phyloP scores from a whole-genome alignment of 2,113 vertebrate genomes.

The Quiscalus mexicanus region DNA sequence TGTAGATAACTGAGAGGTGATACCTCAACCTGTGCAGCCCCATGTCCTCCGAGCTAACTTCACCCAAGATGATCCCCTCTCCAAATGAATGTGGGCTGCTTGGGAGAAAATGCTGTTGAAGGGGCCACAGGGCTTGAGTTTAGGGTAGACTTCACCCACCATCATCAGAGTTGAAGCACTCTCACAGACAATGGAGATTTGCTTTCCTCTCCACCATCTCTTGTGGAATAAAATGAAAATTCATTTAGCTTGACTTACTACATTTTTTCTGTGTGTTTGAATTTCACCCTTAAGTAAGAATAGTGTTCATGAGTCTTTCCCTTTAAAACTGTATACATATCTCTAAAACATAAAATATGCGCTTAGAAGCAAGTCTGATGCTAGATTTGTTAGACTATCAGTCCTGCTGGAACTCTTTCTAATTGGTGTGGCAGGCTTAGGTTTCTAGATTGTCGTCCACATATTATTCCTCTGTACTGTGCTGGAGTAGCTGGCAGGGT shows the following conservation, averaged over 20 bases:
- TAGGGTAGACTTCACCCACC: neutral
- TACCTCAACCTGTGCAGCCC: neutral
- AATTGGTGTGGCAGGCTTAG: neutral
- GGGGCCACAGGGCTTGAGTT: neutral
- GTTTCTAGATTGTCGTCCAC: neutral
- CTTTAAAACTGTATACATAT: neutral
- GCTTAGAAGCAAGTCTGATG: neutral
- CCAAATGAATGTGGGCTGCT: neutral
- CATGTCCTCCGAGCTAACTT: accelerated
- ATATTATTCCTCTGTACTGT: neutral
- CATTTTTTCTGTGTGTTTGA: neutral
- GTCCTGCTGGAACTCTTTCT: neutral
- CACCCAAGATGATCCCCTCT: neutral
- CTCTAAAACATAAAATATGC: neutral
- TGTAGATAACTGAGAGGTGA: neutral
- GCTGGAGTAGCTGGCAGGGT: neutral
- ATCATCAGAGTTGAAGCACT: neutral
- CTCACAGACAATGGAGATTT: neutral
- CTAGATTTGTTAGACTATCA: neutral
- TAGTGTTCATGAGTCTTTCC: neutral
- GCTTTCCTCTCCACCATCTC: neutral
- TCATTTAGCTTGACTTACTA: neutral
- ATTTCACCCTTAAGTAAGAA: neutral
- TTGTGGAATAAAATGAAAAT: neutral
- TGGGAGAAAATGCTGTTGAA: neutral